phyloP scores from a whole-genome alignment of 2,888 invertebrate species.

The Podotricha telesiphe region DNA sequence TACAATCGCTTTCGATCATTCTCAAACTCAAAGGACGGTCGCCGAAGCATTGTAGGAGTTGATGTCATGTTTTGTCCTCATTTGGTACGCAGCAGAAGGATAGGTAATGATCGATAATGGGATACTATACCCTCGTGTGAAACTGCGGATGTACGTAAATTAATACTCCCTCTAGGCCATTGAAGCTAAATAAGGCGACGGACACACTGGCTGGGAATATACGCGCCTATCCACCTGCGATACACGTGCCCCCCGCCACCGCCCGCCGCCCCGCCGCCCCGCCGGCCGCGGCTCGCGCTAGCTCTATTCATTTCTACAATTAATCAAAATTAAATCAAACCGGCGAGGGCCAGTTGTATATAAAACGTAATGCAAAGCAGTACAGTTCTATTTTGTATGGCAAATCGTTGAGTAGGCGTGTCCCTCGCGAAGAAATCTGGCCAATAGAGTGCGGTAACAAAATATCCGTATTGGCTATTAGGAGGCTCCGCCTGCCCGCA shows the following conservation, averaged over 20 bases:
- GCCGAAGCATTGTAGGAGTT: constrained; percentile 15
- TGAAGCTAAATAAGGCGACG: constrained; percentile 48
- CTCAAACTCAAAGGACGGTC: constrained; percentile 21
- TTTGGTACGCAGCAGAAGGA: constrained; percentile 29
- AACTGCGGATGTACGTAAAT: constrained; percentile 50
- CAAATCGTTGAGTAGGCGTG: constrained; percentile 66
- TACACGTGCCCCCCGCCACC: constrained; percentile 44
- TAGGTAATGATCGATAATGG: constrained; percentile 60
- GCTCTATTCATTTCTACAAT: constrained; percentile 80
- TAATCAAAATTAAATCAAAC: constrained; percentile 82
- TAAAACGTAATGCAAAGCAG: constrained; percentile 51
- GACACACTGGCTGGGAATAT: constrained; percentile 49
- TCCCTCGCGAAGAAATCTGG: constrained; percentile 81
- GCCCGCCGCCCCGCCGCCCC: constrained; percentile 19
- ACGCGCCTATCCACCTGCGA: constrained; percentile 53
- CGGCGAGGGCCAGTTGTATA: constrained; percentile 51
- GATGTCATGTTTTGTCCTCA: constrained; percentile 25
- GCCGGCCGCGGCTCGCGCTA: constrained; percentile 51
- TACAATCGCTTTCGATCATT: constrained; percentile 18
- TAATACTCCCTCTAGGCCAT: constrained; percentile 51
- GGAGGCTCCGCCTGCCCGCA: constrained; percentile 74
- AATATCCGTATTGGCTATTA: constrained; percentile 85
- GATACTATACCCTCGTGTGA: constrained; percentile 58
- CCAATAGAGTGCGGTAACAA: constrained; percentile 85
- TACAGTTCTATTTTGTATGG: constrained; percentile 58